Evolutionary conservation across 2,888 invertebrate species (phyloP).

Genomic region (Luperina nickerlii): DNA sequence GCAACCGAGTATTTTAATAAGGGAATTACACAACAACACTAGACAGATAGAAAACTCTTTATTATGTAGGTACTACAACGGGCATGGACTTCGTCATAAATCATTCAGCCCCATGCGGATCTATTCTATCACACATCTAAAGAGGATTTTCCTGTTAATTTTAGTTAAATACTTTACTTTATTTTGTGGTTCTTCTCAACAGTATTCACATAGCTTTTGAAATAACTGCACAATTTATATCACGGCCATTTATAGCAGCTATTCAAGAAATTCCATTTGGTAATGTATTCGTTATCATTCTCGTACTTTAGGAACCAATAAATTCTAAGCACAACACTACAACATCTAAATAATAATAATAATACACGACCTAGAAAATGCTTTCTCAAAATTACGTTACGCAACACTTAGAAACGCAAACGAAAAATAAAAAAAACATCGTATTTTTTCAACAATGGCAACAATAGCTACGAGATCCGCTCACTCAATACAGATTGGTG

Average conservation of each 20-base stretch:
- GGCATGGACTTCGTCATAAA: too few species aligned
- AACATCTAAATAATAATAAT: conserved; percentile 17
- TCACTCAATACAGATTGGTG: conserved; percentile 72
- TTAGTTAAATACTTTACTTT: neutral
- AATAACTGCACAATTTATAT: neutral
- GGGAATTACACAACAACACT: neutral
- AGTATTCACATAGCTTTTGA: neutral
- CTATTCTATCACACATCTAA: neutral
- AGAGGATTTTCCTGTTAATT: neutral
- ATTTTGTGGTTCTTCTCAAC: neutral
- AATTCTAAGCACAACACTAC: conserved; percentile 15
- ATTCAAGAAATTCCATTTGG: neutral
- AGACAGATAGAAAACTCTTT: neutral
- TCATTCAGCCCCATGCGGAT: neutral
- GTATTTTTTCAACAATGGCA: conserved; percentile 52
- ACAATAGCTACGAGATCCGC: conserved; percentile 64
- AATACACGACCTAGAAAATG: conserved; percentile 26
- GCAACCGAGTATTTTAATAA: neutral
- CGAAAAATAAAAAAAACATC: conserved; percentile 35
- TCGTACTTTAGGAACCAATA: conserved; percentile 9
- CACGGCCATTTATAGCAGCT: neutral
- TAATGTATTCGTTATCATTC: conserved; percentile 5
- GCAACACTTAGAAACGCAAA: conserved; percentile 33
- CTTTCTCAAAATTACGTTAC: conserved; percentile 56
- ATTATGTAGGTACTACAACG: neutral